phyloP scores from a whole-genome alignment of 2,888 invertebrate genomes.

The Eupithecia tripunctaria region DNA sequence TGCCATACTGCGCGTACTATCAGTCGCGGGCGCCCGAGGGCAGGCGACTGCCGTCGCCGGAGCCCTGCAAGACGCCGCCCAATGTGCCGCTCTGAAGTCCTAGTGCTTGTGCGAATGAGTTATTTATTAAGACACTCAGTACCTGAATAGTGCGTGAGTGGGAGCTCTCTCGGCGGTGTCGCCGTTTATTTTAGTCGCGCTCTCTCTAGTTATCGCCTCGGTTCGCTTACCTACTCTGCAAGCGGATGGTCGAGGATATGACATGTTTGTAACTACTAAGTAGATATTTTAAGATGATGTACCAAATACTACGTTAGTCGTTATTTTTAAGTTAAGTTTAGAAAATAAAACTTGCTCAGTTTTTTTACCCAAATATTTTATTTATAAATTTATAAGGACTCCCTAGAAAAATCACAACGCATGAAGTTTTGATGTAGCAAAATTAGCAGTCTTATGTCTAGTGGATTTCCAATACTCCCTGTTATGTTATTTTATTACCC shows the following conservation, averaged over 20 bases:
- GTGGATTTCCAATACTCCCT: too few species aligned
- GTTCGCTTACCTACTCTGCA: constrained; percentile 50
- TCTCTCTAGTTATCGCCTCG: constrained; percentile 58
- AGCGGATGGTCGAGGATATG: constrained; percentile 66
- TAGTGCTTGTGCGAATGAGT: constrained; percentile 51
- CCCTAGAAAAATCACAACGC: background rate
- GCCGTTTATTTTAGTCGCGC: constrained; percentile 51
- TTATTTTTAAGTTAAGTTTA: constrained; percentile 49
- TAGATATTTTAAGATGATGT: constrained; percentile 70
- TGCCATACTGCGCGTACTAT: constrained; percentile 94
- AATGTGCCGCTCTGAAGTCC: constrained; percentile 75
- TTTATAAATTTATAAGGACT: too few species aligned
- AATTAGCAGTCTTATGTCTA: too few species aligned
- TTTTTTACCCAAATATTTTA: constrained; percentile 8
- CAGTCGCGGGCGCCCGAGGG: constrained; percentile 89
- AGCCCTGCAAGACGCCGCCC: constrained; percentile 83
- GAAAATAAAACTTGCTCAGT: constrained; percentile 48
- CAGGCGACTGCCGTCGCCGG: constrained; percentile 77
- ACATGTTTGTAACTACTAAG: constrained; percentile 81
- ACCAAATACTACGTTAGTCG: constrained; percentile 58
- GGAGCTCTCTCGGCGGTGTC: constrained; percentile 59
- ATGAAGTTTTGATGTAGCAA: too few species aligned
- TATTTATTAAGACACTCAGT: constrained; percentile 79
- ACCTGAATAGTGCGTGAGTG: constrained; percentile 81
- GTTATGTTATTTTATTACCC: too few species aligned